Evolutionary conservation across 2,797 vertebrate species (phyloP).

Genomic region (Lophotriccus pileatus): DNA sequence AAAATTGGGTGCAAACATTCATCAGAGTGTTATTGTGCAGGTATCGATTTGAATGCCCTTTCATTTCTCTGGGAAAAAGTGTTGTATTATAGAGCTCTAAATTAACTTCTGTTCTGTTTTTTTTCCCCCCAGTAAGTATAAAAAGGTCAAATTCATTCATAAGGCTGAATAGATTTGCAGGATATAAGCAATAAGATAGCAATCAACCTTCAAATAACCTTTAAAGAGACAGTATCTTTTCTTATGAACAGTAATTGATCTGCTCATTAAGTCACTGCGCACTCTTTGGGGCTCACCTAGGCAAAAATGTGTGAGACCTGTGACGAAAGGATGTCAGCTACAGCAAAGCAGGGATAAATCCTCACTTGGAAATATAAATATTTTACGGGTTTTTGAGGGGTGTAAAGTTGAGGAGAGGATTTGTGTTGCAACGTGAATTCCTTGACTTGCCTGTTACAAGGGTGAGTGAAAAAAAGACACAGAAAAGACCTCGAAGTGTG

Average conservation of each 20-base stretch:
- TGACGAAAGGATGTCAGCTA: constrained; percentile 42
- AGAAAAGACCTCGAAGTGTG: not conserved
- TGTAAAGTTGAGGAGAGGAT: not conserved
- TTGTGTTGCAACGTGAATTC: not conserved
- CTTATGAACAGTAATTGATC: constrained; percentile 79
- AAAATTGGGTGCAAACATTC: constrained; percentile 94
- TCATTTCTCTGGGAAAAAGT: constrained; percentile 88
- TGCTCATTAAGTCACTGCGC: constrained; percentile 73
- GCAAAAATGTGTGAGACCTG: constrained; percentile 17
- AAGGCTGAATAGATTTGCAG: constrained; percentile 88
- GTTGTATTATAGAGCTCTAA: constrained; percentile 90
- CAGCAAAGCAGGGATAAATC: constrained; percentile 42
- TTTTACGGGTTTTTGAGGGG: not conserved
- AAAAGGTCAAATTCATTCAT: constrained; percentile 99
- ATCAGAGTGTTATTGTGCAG: constrained; percentile 91
- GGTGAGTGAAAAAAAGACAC: not conserved
- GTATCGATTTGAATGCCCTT: constrained; percentile 98
- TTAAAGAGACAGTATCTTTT: constrained; percentile 76
- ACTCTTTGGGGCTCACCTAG: constrained; percentile 69
- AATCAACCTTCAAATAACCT: constrained; percentile 92
- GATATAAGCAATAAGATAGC: constrained; percentile 86
- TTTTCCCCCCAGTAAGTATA: constrained; percentile 83
- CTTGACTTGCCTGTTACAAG: not conserved
- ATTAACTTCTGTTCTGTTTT: constrained; percentile 92
- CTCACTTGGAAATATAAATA: not conserved